Conservation (phyloP, 2,888 invertebrate species). For the Xestobium rufovillosum region DNA sequence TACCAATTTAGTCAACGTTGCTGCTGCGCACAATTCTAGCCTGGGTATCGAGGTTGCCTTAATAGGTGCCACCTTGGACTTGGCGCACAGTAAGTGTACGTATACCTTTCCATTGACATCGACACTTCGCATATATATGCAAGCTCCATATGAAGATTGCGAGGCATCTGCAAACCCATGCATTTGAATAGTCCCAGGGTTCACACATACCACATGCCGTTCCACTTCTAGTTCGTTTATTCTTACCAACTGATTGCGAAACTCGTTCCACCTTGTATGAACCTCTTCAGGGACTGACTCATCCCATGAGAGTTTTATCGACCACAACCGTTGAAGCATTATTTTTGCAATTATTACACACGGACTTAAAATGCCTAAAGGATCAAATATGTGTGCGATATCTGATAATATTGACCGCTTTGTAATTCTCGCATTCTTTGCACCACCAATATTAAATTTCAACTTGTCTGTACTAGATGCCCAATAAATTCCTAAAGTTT, state of each 20-base stretch:
- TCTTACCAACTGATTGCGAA: neutral
- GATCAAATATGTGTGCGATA: too few relatives aligned
- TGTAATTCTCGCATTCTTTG: constrained; percentile 12
- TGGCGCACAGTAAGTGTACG: neutral
- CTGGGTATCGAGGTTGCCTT: neutral
- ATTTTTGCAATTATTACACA: constrained; percentile 13
- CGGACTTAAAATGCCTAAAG: constrained; percentile 12
- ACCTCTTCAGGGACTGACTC: constrained; percentile 11
- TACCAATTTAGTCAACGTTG: neutral
- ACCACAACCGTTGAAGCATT: constrained; percentile 13
- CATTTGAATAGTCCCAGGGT: too few relatives aligned
- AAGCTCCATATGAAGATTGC: constrained; percentile 3
- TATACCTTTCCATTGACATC: neutral
- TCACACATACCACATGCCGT: constrained; percentile 5
- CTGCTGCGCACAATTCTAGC: too few relatives aligned
- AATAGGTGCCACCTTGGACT: neutral
- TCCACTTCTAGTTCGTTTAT: constrained; percentile 9
- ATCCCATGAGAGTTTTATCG: constrained; percentile 13
- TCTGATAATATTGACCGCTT: too few relatives aligned
- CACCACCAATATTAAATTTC: constrained; percentile 1
- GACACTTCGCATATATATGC: constrained; percentile 4
- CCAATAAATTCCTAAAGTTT: constrained; percentile 13
- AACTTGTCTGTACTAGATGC: neutral
- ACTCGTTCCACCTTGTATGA: constrained; percentile 8
- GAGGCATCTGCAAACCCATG: neutral